Conservation (phyloP, 2,797 vertebrate genomes). For the Pangasius mekongensis region DNA sequence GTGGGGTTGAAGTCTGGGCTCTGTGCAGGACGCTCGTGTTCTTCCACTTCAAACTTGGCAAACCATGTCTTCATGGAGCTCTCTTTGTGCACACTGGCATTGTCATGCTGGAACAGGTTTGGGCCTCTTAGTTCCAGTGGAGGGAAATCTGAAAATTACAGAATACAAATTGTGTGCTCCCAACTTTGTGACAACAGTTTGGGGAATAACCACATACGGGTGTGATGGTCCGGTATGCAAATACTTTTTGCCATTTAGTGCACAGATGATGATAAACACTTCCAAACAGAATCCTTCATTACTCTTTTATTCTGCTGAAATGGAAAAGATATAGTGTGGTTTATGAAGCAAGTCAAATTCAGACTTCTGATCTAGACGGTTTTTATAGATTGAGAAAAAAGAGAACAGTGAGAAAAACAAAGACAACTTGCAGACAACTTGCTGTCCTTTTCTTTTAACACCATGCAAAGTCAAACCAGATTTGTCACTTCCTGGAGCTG, state of each 20-base stretch:
- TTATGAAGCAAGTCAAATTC: not conserved
- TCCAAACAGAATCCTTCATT: not conserved
- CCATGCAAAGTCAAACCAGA: constrained; percentile 49
- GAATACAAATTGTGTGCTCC: no score
- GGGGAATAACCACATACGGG: not conserved
- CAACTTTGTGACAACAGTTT: not conserved
- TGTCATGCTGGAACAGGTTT: not conserved
- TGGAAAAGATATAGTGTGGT: not conserved
- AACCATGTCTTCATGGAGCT: not conserved
- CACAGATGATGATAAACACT: not conserved
- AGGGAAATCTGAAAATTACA: not conserved
- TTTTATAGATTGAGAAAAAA: not conserved
- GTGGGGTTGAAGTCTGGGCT: not conserved
- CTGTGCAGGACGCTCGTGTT: not conserved
- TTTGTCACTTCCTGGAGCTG: constrained; percentile 66
- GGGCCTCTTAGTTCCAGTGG: not conserved
- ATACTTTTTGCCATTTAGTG: not conserved
- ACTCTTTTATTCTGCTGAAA: not conserved
- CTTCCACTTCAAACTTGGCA: not conserved
- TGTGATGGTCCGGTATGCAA: not conserved
- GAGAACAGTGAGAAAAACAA: not conserved
- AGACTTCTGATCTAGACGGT: not conserved
- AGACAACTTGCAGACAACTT: not conserved
- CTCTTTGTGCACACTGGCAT: not conserved
- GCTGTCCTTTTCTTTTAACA: constrained; percentile 28